Conservation (phyloP, 53 echinoderm and acorn worm species). For the Mesocentrotus franciscanus region DNA sequence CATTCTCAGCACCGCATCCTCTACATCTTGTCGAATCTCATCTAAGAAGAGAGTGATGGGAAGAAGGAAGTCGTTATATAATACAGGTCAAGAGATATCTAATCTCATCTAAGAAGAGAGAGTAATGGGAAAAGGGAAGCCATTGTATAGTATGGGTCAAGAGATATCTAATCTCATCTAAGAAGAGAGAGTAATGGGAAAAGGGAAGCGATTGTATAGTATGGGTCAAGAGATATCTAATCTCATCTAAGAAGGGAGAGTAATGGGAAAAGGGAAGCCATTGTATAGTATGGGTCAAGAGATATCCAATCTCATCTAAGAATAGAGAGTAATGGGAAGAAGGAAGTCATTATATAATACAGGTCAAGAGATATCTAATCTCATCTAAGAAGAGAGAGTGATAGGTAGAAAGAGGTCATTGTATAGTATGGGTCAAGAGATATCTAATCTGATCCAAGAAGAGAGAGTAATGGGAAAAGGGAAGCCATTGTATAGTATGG, state of each 20-base stretch:
- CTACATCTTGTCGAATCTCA: conserved; percentile 94
- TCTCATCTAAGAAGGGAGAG: conserved; percentile 77
- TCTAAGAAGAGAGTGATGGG: conserved; percentile 59
- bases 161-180: conserved; percentile 84
- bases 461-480: not conserved
- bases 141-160: not conserved
- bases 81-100: conserved; percentile 27
- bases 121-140: not conserved
- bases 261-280: not conserved
- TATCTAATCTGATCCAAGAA: conserved; percentile 81
- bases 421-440: too few relatives aligned
- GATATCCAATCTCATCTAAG: conserved; percentile 84
- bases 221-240: conserved; percentile 46
- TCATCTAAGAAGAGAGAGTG: conserved; percentile 81
- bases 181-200: not conserved
- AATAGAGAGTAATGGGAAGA: too few relatives aligned
- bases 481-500: too few relatives aligned
- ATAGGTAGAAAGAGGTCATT: too few relatives aligned
- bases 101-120: conserved; percentile 80
- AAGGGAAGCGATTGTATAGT: not conserved
- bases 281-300: not conserved
- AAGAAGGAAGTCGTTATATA: not conserved
- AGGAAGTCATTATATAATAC: not conserved
- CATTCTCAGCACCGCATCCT: conserved; percentile 89
- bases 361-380: conserved; percentile 62